Conservation (phyloP, 2,797 vertebrate species). For the Phalanger gymnotis region DNA sequence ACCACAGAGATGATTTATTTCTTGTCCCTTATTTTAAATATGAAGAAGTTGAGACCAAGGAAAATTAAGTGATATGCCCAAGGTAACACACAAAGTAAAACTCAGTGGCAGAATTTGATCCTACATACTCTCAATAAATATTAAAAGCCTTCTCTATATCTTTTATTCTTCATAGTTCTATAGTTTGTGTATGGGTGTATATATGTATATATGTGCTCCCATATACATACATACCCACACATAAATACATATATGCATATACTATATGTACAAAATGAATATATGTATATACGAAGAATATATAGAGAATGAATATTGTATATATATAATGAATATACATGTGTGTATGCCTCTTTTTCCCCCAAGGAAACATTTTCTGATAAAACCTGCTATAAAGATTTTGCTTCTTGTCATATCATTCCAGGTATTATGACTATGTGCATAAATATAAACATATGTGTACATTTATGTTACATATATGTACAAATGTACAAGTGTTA, state of each 20-base stretch:
- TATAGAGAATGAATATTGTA: no score
- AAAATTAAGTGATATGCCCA: neutral
- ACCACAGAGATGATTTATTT: neutral
- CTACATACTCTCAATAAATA: no score
- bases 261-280: neutral
- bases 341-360: neutral
- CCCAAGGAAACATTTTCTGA: neutral
- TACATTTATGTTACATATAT: no score
- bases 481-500: no score
- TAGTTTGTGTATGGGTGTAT: no score
- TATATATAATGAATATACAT: no score
- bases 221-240: no score
- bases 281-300: no score
- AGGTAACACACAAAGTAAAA: neutral
- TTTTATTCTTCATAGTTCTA: no score
- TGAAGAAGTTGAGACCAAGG: neutral
- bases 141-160: no score
- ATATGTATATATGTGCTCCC: rapidly evolving
- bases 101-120: neutral
- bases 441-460: no score
- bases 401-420: neutral
- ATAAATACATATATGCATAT: no score
- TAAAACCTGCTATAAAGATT: neutral
- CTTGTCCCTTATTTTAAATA: neutral
- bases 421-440: neutral